Conservation (phyloP, 1,140 invertebrate genomes). For the Gryllus bimaculatus region DNA sequence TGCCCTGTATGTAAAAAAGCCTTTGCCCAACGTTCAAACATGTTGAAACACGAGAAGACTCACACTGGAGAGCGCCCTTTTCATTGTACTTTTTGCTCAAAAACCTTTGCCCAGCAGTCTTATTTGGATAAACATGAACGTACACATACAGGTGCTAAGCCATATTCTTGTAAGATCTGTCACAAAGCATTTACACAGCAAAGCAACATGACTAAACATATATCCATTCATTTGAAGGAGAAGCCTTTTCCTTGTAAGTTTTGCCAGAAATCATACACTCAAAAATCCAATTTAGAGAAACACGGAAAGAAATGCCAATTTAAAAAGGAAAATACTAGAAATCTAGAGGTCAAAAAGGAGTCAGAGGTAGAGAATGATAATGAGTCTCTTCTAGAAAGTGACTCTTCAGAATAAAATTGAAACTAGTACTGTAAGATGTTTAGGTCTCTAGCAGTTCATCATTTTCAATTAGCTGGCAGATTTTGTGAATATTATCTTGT, state of each 20-base stretch:
- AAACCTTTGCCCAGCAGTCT: constrained; percentile 34
- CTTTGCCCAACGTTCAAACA: constrained; percentile 28
- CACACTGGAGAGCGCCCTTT: constrained; percentile 32
- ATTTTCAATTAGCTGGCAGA: too few species aligned
- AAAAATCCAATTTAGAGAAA: constrained; percentile 19
- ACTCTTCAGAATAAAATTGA: too few species aligned
- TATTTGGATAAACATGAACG: constrained; percentile 34
- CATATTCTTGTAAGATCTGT: constrained; percentile 30
- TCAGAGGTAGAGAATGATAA: too few species aligned
- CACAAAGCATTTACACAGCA: constrained; percentile 21
- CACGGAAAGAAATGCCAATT: constrained; percentile 14
- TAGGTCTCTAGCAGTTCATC: too few species aligned
- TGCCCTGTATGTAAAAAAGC: constrained; percentile 33
- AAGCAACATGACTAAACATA: constrained; percentile 21
- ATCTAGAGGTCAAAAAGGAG: too few species aligned
- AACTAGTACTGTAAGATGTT: too few species aligned
- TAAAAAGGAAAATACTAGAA: too few species aligned
- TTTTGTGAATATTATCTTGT: too few species aligned
- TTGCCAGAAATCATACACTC: constrained; percentile 19
- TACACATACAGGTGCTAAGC: constrained; percentile 32
- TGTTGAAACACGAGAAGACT: constrained; percentile 26
- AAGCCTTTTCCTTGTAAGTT: constrained; percentile 20
- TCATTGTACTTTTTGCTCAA: constrained; percentile 32
- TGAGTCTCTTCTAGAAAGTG: too few species aligned
- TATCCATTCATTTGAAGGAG: constrained; percentile 18